Conservation (phyloP, 2,797 vertebrate species). For the Gastrophryne carolinensis region DNA sequence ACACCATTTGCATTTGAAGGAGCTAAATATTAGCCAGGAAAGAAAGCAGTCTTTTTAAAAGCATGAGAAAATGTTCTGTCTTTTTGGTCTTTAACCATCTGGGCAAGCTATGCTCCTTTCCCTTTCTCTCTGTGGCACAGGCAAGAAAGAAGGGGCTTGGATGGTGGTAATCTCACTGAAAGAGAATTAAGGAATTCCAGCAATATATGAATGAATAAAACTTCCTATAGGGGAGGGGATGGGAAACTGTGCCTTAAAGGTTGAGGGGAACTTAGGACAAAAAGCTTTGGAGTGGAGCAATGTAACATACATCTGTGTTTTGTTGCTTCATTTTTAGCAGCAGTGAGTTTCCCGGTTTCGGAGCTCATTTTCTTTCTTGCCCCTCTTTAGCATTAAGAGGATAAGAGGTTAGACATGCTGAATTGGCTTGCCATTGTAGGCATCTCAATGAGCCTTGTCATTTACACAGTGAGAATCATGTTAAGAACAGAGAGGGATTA, state of each 20-base stretch:
- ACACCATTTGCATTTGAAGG: slow-evolving; percentile 99
- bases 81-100: slow-evolving; percentile 89
- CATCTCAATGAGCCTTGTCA: slow-evolving; percentile 32
- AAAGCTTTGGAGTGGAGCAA: slow-evolving; percentile 55
- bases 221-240: slow-evolving; percentile 63
- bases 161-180: slow-evolving; percentile 63
- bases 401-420: slow-evolving; percentile 53
- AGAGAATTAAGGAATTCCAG: slow-evolving; percentile 71
- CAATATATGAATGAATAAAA: slow-evolving; percentile 62
- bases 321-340: slow-evolving; percentile 54
- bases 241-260: slow-evolving; percentile 55
- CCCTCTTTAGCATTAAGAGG: not conserved
- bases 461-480: slow-evolving; percentile 27
- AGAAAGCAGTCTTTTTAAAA: slow-evolving; percentile 92
- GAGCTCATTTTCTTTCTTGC: slow-evolving; percentile 50
- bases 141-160: slow-evolving; percentile 57
- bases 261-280: slow-evolving; percentile 47
- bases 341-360: slow-evolving; percentile 51
- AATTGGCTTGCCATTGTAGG: slow-evolving; percentile 27
- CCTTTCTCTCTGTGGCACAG: slow-evolving; percentile 71
- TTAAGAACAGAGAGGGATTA: slow-evolving; percentile 32
- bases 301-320: slow-evolving; percentile 55
- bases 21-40: slow-evolving; percentile 98
- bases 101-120: slow-evolving; percentile 78
- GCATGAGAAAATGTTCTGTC: slow-evolving; percentile 90